These are phyloP conservation scores for Timema cristinae DNA, from an alignment of 2,888 invertebrate genomes.

Conservation along the genomic window DNA sequence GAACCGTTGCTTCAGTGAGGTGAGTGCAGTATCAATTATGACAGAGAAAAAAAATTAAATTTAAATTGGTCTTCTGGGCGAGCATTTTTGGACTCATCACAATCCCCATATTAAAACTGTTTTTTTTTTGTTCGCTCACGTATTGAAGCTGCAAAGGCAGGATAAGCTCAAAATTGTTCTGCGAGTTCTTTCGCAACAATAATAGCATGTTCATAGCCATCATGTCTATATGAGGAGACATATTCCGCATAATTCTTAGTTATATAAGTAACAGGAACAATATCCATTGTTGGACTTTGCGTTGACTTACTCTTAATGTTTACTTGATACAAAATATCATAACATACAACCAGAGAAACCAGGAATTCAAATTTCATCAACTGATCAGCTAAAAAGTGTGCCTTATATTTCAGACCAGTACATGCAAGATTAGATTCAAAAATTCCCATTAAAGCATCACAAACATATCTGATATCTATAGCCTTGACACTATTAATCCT, in stretches of 20 bases:
- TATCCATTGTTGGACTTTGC: constrained; percentile 7
- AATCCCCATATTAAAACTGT: neutral
- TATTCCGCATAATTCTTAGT: neutral
- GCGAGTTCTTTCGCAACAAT: neutral
- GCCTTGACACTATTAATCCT: neutral
- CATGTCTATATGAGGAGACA: neutral
- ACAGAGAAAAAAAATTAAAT: no score
- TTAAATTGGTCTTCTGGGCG: no score
- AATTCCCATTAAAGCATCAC: constrained; percentile 7
- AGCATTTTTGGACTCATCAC: neutral
- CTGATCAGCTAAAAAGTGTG: neutral
- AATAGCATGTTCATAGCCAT: neutral
- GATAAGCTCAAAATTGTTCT: neutral
- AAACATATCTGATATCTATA: constrained; percentile 12
- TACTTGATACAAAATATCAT: constrained; percentile 11
- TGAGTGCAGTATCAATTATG: no score
- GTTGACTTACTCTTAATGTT: neutral
- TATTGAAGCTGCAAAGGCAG: neutral
- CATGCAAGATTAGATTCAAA: neutral
- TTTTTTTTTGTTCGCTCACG: neutral
- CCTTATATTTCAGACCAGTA: neutral
- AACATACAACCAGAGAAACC: neutral
- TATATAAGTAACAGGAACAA: neutral
- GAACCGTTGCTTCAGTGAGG: no score
- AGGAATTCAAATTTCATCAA: neutral